phyloP scores from a whole-genome alignment of 2,113 vertebrate genomes.

The Equus quagga region DNA sequence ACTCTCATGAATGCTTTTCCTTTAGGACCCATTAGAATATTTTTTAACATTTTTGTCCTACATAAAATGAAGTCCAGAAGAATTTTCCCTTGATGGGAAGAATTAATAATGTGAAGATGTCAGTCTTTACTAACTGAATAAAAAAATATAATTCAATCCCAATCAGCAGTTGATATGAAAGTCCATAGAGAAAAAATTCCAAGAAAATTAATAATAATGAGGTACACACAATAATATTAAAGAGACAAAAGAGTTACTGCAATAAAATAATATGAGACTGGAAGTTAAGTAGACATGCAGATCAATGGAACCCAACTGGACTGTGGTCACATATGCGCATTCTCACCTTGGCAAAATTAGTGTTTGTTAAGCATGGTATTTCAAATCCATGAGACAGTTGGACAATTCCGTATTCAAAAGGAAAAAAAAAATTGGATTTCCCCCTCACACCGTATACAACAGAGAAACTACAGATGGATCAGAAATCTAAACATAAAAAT shows the following conservation, averaged over 20 bases:
- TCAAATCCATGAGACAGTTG: conserved; percentile 13
- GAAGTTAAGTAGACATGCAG: background rate
- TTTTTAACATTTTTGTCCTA: conserved; percentile 14
- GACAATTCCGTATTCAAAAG: conserved; percentile 24
- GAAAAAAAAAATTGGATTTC: background rate
- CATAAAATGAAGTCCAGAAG: conserved; percentile 32
- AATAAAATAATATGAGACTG: background rate
- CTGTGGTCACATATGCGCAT: background rate
- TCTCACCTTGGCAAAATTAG: background rate
- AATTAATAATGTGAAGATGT: conserved; percentile 57
- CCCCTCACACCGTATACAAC: background rate
- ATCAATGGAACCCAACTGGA: background rate
- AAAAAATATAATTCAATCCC: conserved; percentile 21
- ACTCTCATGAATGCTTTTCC: background rate
- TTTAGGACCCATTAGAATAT: conserved; percentile 44
- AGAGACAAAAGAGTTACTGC: background rate
- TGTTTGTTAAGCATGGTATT: background rate
- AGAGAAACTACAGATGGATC: background rate
- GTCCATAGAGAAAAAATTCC: background rate
- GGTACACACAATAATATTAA: background rate
- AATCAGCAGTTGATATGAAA: conserved; percentile 10
- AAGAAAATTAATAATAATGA: conserved; percentile 44
- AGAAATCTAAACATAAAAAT: conserved; percentile 48
- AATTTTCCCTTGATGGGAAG: background rate
- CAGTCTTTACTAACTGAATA: background rate